A percentile compares a stretch with the other conserved stretches of the same genome.
Conservation (phyloP, 2,113 vertebrate species). For the Peromyscus maniculatus region DNA sequence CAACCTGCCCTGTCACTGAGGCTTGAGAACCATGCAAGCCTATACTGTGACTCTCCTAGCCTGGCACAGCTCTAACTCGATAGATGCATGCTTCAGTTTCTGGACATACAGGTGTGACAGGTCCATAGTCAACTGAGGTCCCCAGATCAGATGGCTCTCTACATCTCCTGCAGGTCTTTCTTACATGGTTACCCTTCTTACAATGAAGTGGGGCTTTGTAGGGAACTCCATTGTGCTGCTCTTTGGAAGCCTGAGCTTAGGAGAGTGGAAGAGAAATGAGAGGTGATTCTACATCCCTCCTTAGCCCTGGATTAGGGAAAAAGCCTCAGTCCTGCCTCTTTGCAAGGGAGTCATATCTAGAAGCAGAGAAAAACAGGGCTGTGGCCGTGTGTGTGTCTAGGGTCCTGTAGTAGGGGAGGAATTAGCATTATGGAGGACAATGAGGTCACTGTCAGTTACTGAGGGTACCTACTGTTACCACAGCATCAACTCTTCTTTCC, state of each 20-base stretch:
- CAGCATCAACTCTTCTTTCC: neutral
- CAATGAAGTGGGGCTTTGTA: neutral
- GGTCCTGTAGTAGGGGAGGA: neutral
- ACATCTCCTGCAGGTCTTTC: neutral
- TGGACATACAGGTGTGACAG: neutral
- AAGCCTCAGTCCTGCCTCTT: neutral
- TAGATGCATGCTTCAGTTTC: neutral
- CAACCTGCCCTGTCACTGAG: neutral
- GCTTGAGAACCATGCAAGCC: neutral
- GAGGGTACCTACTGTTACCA: neutral
- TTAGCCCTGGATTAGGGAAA: neutral
- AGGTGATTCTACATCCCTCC: neutral
- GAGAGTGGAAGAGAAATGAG: neutral
- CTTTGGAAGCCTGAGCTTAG: neutral
- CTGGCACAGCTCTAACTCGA: neutral
- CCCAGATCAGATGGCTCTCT: neutral
- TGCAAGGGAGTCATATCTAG: neutral
- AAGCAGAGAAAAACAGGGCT: neutral
- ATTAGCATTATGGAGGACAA: no score
- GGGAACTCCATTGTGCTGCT: neutral
- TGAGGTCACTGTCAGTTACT: neutral
- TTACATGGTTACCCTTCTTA: neutral
- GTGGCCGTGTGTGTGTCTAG: neutral
- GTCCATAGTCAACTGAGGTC: neutral
- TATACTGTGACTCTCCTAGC: neutral